Conservation (phyloP, 2,888 invertebrate species). For the Flabesymbios commensalis region DNA sequence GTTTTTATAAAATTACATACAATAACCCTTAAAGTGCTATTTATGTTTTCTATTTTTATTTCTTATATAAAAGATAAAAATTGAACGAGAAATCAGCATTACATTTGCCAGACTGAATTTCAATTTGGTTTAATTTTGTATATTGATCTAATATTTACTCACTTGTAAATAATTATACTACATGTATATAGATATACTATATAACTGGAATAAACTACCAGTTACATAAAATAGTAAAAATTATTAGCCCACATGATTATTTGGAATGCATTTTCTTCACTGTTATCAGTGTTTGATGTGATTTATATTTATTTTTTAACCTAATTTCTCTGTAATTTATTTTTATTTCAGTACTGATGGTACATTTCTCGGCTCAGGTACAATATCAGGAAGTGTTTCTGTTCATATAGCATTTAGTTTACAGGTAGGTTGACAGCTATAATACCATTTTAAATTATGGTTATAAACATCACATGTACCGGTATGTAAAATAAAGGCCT, state of each 20-base stretch:
- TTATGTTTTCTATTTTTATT: background rate
- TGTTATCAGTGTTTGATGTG: no score
- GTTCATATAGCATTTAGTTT: slow-evolving; percentile 90
- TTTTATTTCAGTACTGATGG: slow-evolving; percentile 76
- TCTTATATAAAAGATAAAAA: background rate
- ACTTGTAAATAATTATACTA: background rate
- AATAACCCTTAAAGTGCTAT: no score
- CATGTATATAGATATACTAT: background rate
- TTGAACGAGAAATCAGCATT: background rate
- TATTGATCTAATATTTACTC: no score
- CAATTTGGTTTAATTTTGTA: no score
- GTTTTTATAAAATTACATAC: no score
- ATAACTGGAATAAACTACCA: background rate
- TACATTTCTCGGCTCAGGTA: slow-evolving; percentile 81
- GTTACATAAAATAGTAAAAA: background rate
- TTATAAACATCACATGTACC: no score
- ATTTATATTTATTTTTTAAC: no score
- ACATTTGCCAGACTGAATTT: background rate
- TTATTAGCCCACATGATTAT: no score
- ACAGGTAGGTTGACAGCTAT: slow-evolving; percentile 70
- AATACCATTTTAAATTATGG: no score
- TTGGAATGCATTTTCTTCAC: no score
- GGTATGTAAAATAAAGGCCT: no score
- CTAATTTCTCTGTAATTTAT: background rate
- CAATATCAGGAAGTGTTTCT: slow-evolving; percentile 90